Base-by-base conservation (phyloP, 2,113 vertebrate species). In the Rafetus swinhoei region DNA sequence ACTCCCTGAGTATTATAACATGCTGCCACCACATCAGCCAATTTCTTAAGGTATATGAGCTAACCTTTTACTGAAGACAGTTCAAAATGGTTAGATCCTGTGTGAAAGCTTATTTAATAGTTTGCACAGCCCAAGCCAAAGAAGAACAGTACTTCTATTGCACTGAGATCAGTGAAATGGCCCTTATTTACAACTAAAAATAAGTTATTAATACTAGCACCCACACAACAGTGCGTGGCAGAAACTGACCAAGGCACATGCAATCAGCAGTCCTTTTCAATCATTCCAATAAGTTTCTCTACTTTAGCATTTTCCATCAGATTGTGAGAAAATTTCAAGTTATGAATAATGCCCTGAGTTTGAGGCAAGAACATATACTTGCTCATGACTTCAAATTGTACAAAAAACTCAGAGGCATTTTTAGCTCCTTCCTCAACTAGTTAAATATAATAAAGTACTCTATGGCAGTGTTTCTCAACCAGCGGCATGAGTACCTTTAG, bases 371-470 rank as follows among this genome's bases (percentile, higher is more conserved):
- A 27, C 35, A 14, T 35, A 56, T 25, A 89, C 79, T 85, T 84
- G 32, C 21, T 79, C 69, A 60, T 85, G n/a, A 39, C 18, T 89
- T 84, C 88, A 83, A 88, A 83, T 93, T 91, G 93, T 1, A 45
- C 45, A 5, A 79, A 90, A 29, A 29, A 27, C 24, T 50, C 74
- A 80, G 22, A 27, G 52, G 11, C 77, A 45, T 86, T 85, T 90
- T 90, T 56, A 84, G 89, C 25, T 57, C 60, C 88, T 88, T 81
- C 54, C 4, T 21, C 19, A 15, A n/a, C 19, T 83, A 93, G 79
- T 89, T 91, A 93, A 85, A 72, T 84, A 84, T 84, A 56, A 74
- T 32, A 25, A 95, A 93, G 81, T 59, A 91, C 45, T 45, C 45
- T 45, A 45, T 45, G 45, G 45, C 45, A 45, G 45, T 45, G 45